Evolutionary conservation across 2,797 vertebrate genomes (phyloP).

Genomic region (Diplodus sargus): DNA sequence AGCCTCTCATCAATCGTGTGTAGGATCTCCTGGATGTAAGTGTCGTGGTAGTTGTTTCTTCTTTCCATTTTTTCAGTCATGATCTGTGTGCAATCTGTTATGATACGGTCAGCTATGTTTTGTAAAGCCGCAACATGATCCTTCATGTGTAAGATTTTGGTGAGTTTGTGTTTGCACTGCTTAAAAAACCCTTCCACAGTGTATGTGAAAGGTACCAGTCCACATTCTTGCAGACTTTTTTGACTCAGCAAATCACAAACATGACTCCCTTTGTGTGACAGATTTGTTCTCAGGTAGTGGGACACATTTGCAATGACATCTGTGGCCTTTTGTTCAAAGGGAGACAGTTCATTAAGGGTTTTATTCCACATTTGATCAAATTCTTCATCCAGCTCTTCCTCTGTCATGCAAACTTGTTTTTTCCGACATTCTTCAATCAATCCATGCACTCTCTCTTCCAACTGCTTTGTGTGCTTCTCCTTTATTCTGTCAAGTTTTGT

Average conservation of each 20-base stretch:
- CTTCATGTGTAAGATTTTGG: accelerated
- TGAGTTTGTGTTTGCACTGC: accelerated
- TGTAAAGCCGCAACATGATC: slow-evolving; percentile 10
- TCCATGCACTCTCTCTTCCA: slow-evolving; percentile 53
- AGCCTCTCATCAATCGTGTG: slow-evolving; percentile 61
- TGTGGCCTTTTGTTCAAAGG: not conserved
- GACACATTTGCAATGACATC: slow-evolving; percentile 33
- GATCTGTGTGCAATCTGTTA: slow-evolving; percentile 30
- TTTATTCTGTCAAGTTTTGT: slow-evolving; percentile 62
- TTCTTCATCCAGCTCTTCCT: slow-evolving; percentile 30
- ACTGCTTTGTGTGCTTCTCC: slow-evolving; percentile 47
- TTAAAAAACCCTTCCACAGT: accelerated
- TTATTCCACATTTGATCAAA: slow-evolving; percentile 77
- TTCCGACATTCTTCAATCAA: slow-evolving; percentile 60
- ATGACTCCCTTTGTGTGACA: slow-evolving; percentile 44
- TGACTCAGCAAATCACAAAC: slow-evolving; percentile 27
- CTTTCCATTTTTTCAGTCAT: not conserved
- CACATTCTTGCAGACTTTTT: not conserved
- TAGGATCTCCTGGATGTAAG: slow-evolving; percentile 71
- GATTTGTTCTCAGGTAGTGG: slow-evolving; percentile 45
- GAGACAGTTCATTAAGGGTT: slow-evolving; percentile 23
- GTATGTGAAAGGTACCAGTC: not conserved
- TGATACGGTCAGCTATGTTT: slow-evolving; percentile 47
- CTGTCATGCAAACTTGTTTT: slow-evolving; percentile 19
- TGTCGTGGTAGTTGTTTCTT: slow-evolving; percentile 70